A percentile compares a stretch with the other conserved stretches of the same genome.
phyloP scores from a whole-genome alignment of 2,888 invertebrate species.

The Bhutanitis thaidina region DNA sequence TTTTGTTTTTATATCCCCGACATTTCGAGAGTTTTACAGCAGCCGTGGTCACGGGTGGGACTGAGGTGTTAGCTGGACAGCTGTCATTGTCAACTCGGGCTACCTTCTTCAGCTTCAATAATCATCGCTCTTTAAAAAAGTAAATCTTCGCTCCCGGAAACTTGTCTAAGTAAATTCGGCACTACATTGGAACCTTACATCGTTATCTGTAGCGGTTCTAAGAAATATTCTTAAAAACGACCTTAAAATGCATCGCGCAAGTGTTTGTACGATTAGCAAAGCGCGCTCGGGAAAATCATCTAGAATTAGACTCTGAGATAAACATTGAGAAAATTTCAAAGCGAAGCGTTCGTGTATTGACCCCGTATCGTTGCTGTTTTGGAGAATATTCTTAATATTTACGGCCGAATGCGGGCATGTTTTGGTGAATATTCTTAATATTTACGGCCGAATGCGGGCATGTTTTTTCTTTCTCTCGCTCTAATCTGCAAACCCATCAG shows the following conservation, averaged over 20 bases:
- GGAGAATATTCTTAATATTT: neutral
- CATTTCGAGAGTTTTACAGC: no score
- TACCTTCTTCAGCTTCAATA: no score
- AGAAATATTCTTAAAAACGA: conserved; percentile 6
- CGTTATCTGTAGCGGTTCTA: conserved; percentile 1
- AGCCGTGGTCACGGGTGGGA: no score
- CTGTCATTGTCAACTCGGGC: no score
- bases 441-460: no score
- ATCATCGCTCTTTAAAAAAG: no score
- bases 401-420: no score
- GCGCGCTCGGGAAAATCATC: conserved; percentile 9
- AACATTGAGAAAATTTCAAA: conserved; percentile 11
- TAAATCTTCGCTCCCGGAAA: no score
- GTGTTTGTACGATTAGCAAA: neutral
- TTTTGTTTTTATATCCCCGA: no score
- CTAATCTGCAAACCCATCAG: no score
- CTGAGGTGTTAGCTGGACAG: no score
- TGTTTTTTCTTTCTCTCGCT: no score
- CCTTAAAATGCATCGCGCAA: conserved; percentile 7
- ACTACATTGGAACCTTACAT: conserved; percentile 10
- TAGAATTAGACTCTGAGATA: conserved; percentile 18
- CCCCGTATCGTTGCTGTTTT: conserved; percentile 1
- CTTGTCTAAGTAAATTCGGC: conserved; percentile 7
- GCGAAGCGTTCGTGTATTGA: conserved; percentile 5
- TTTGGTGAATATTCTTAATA: neutral